These are phyloP conservation scores for Argopecten irradians DNA, from an alignment of 1,140 invertebrate species.

Conservation along the genomic window DNA sequence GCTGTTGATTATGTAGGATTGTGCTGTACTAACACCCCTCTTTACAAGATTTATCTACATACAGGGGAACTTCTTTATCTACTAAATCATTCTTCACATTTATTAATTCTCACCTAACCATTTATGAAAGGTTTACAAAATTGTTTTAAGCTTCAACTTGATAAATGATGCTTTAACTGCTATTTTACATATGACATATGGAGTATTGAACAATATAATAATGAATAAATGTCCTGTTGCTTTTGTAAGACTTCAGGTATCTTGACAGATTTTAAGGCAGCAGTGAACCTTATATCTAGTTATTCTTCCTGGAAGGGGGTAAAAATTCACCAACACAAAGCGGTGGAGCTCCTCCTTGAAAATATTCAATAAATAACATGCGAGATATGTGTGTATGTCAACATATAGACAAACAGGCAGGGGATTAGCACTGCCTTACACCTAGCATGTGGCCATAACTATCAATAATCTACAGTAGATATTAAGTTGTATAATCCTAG, in stretches of 20 bases:
- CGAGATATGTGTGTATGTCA: not conserved
- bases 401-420: not conserved
- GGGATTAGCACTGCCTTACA: not conserved
- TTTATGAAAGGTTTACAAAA: not conserved
- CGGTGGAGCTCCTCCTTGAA: too few species aligned
- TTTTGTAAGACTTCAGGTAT: too few species aligned
- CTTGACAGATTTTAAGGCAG: too few species aligned
- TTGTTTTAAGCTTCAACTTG: too few species aligned
- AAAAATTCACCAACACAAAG: too few species aligned
- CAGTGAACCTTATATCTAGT: too few species aligned
- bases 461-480: not conserved
- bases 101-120: not conserved
- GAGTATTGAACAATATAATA: too few species aligned
- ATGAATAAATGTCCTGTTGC: too few species aligned
- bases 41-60: not conserved
- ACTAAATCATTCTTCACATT: not conserved
- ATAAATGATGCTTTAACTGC: too few species aligned
- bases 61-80: not conserved
- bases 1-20: not conserved
- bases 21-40: not conserved
- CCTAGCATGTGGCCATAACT: not conserved
- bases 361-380: not conserved
- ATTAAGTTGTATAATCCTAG: not conserved
- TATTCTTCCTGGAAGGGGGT: too few species aligned
- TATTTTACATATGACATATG: too few species aligned